Base-by-base conservation (phyloP, 2,113 vertebrate species). In the Brachypodius melanocephalos region DNA sequence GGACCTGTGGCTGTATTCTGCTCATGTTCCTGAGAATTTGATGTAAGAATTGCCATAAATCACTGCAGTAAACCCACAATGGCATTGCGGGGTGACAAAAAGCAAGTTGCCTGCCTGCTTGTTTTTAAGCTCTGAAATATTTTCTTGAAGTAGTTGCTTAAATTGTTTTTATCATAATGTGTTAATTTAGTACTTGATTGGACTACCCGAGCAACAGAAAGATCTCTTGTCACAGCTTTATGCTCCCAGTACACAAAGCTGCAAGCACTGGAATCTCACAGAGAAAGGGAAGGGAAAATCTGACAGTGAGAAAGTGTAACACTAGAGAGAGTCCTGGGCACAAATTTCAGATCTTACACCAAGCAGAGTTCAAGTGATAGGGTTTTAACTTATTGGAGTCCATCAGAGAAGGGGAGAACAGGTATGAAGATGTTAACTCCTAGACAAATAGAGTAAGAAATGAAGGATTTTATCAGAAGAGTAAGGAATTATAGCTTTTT, bases 1-100 rank as follows among this genome's bases (percentile, higher is more conserved):
- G 45, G 8, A 52, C 9, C 59, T 1, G 0, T 71, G 36, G 31
- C 59, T 18, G 0, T 36, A 8, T 78, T 67, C 21, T 75, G 5
- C 17, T 54, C 5, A 0, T 24, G 12, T 55, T 69, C 54, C 25
- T 62, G 69, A 71, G 73, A 67, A 73, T 46, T 85, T 57, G 8
- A 22, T 88, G 13, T 55, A 48, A 79, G 49, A 71, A 54, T 29
- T 31, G 40, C 12, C 11, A 31, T 52, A 48, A 38, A n/a, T 17
- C 0, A 4, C 54, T 38, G n/a, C 26, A 22, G 40, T 43, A n/a
- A 80, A n/a, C 19, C 45, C 49, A 5, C 0, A n/a, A 8, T 29
- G 36, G 42, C 45, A 22, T 38, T 49, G 40, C 25, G 32, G 31
- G 43, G 16, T 90, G 61, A 48, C 65, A 82, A 17, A 84, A 85